Percentiles rank a stretch among this genome's conserved stretches.
Evolutionary conservation across 2,113 vertebrate species (phyloP).

Genomic region (Xyrauchen texanus): DNA sequence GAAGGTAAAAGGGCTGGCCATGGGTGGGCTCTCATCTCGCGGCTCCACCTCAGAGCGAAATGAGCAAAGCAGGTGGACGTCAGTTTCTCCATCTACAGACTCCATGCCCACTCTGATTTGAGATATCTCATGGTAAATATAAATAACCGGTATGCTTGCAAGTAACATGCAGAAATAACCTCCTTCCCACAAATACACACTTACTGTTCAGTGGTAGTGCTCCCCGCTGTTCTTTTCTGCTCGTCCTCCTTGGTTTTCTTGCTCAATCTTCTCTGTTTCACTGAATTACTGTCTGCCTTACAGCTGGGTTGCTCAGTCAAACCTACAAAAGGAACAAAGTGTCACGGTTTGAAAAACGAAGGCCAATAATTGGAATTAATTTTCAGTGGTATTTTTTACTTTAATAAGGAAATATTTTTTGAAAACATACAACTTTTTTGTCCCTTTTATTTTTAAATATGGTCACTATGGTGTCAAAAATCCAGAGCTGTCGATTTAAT

Average conservation of each 20-base stretch:
- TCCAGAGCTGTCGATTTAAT: too few relatives aligned
- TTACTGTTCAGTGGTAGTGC: conserved; percentile 90
- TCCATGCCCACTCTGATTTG: conserved; percentile 79
- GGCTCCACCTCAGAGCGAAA: conserved; percentile 78
- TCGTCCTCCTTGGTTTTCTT: conserved; percentile 81
- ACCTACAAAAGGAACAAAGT: conserved; percentile 70
- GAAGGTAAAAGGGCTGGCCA: conserved; percentile 76
- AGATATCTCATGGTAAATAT: conserved; percentile 15
- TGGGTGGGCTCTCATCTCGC: conserved; percentile 75
- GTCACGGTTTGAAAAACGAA: not conserved
- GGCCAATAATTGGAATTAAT: too few relatives aligned
- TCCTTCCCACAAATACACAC: not conserved
- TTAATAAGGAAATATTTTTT: too few relatives aligned
- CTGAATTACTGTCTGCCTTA: conserved; percentile 79
- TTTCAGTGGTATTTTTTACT: too few relatives aligned
- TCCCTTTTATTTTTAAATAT: too few relatives aligned
- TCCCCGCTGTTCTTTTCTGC: conserved; percentile 76
- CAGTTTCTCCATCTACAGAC: conserved; percentile 78
- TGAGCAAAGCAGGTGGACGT: conserved; percentile 73
- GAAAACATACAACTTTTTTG: too few relatives aligned
- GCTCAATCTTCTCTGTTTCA: conserved; percentile 81
- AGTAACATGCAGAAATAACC: not conserved
- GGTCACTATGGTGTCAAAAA: too few relatives aligned
- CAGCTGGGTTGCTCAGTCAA: conserved; percentile 83
- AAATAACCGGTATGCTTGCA: not conserved